Percentiles rank a stretch among this genome's conserved stretches.
These are phyloP conservation scores for Sphaerophoria rueppellii DNA, from an alignment of 2,888 invertebrate genomes.

Conservation along the genomic window DNA sequence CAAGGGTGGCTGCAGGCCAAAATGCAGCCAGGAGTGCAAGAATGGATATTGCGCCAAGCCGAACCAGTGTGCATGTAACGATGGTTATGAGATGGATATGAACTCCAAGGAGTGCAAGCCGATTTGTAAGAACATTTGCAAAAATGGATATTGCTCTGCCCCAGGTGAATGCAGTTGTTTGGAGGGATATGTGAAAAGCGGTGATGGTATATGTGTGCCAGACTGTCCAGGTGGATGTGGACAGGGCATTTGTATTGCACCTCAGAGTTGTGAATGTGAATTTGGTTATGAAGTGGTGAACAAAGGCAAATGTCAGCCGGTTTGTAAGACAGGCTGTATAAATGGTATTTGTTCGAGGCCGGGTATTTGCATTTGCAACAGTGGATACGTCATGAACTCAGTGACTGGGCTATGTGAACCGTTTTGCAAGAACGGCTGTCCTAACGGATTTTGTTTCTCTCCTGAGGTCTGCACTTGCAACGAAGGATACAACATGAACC, in stretches of 20 bases:
- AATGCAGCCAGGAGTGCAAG: constrained; percentile 77
- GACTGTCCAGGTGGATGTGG: constrained; percentile 74
- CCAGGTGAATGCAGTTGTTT: constrained; percentile 79
- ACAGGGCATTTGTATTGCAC: constrained; percentile 76
- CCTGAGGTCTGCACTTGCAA: constrained; percentile 77
- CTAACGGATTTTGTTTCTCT: constrained; percentile 78
- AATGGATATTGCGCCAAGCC: constrained; percentile 82
- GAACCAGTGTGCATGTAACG: constrained; percentile 84
- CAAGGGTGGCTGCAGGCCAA: constrained; percentile 76
- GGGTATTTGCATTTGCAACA: constrained; percentile 83
- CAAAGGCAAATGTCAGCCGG: constrained; percentile 83
- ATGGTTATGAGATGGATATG: constrained; percentile 82
- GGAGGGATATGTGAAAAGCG: constrained; percentile 82
- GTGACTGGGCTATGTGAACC: constrained; percentile 68
- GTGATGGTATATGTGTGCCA: constrained; percentile 74
- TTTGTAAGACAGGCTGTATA: constrained; percentile 76
- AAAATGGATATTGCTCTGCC: constrained; percentile 77
- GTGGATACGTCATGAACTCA: constrained; percentile 80
- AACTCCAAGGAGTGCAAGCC: constrained; percentile 70
- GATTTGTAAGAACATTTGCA: constrained; percentile 76
- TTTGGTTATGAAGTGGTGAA: constrained; percentile 75
- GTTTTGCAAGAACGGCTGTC: constrained; percentile 74
- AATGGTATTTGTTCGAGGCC: constrained; percentile 84
- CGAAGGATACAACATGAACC: constrained; percentile 57
- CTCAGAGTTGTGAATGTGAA: constrained; percentile 79